A percentile compares a stretch with the other conserved stretches of the same genome.
Conservation (phyloP, 2,888 invertebrate genomes). For the Oligia strigilis region DNA sequence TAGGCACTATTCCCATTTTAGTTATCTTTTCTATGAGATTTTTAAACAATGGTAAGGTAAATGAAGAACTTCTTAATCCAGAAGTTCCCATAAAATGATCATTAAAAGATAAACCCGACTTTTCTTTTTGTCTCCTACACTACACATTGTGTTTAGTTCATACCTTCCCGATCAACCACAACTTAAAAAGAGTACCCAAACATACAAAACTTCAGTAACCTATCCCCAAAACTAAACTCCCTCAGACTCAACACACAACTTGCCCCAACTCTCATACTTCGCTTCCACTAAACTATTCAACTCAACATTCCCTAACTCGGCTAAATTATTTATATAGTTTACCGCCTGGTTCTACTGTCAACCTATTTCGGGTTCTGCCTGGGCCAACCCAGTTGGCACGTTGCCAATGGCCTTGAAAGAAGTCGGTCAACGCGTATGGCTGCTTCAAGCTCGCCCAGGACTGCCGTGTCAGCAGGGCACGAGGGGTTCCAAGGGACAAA, state of each 20-base stretch:
- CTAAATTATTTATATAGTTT: slow-evolving; percentile 59
- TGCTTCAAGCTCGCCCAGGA: slow-evolving; percentile 56
- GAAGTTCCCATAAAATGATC: neutral
- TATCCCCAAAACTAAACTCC: slow-evolving; percentile 7
- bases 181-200: neutral
- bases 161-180: neutral
- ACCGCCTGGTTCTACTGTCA: slow-evolving; percentile 60
- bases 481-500: neutral
- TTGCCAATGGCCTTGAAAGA: slow-evolving; percentile 71
- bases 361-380: slow-evolving; percentile 64
- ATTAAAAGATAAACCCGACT: neutral
- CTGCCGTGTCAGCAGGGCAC: slow-evolving; percentile 36
- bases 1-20: neutral
- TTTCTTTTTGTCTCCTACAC: neutral
- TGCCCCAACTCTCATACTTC: slow-evolving; percentile 14
- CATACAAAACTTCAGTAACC: neutral
- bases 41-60: neutral
- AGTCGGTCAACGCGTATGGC: slow-evolving; percentile 64
- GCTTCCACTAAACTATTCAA: slow-evolving; percentile 51
- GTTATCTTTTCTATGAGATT: neutral
- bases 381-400: slow-evolving; percentile 71
- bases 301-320: slow-evolving; percentile 56
- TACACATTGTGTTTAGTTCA: neutral
- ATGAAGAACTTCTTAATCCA: neutral
- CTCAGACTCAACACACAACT: neutral